Evolutionary conservation across 2,797 vertebrate genomes (phyloP), one percentile per base, ranked within the genome.

Genomic region (Anguilla marmorata): DNA sequence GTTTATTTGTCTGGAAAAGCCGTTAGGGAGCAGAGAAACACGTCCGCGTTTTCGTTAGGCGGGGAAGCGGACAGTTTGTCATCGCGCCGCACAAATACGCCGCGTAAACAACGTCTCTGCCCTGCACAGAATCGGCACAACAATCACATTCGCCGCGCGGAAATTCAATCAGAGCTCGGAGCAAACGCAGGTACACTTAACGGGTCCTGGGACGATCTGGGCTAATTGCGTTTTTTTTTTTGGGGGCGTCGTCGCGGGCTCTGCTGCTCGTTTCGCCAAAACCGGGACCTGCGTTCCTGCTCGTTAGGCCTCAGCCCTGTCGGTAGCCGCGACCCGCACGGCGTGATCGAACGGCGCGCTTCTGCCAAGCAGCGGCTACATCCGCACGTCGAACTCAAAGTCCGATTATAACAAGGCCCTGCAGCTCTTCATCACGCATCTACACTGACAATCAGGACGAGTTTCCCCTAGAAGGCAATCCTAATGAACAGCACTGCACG

Each of bases 41-140:
- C 33, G 72, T 6, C 33, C 41, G 82, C n/a, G 24, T 48, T 27
- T 50, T 63, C 16, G 66, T 87, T 63, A 66, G n/a, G 76, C 56
- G 33, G 3, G 56, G 27, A 50, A 30, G 76, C 60, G 54, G 60
- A 30, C 76, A 50, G 76, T 83, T 87, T 87, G 37, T 58, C 76
- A 87, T 30, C 76, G 37, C 2, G 86, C 37, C 19, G 12, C 79
- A 66, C 86, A 66, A 66, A 52, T 66, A 87, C 16, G 30, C 50
- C 79, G 56, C 45, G n/a, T 48, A 87, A 80, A 87, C 50, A 41
- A 60, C 27, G n/a, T 5, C 37, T 63, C 76, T 37, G 37, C 37
- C 2, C 37, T 37, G 37, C 37, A 37, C 37, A 33, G 41, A 87
- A 87, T 87, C 79, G 83, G 76, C 86, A 82, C 48, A 87, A 87